Conservation (phyloP, 2,797 vertebrate genomes). For the Gallinago nigripennis region DNA sequence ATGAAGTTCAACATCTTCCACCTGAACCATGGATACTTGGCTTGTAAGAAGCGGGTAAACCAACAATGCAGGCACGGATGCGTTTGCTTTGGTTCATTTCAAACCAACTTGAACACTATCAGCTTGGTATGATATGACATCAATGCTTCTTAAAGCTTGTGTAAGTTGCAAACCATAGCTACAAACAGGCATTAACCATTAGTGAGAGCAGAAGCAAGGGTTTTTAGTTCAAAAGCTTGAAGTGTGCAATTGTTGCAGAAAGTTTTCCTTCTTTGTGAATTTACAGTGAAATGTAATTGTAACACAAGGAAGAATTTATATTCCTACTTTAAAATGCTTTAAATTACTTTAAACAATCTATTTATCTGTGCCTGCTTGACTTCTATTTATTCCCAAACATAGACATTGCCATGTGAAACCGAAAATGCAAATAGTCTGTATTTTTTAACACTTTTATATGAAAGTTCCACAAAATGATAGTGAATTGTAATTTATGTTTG, state of each 20-base stretch:
- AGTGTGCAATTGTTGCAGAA: not conserved
- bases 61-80: fast-evolving
- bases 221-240: not conserved
- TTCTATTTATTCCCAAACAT: not conserved
- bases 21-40: not conserved
- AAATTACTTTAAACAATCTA: not conserved
- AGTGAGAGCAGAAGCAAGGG: not conserved
- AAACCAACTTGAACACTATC: not conserved
- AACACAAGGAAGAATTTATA: not conserved
- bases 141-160: not conserved
- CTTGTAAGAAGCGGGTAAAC: not conserved
- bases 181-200: not conserved
- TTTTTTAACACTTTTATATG: not conserved
- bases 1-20: not conserved
- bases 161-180: not conserved
- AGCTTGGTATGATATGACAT: not conserved
- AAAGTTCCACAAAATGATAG: not conserved
- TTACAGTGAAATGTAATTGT: not conserved
- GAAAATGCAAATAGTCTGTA: slow-evolving; percentile 12
- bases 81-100: not conserved
- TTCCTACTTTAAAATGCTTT: not conserved
- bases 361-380: not conserved
- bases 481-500: not conserved
- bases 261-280: not conserved
- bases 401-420: not conserved